Conservation (phyloP, 2,797 vertebrate genomes). For the Jordanella pulchra region DNA sequence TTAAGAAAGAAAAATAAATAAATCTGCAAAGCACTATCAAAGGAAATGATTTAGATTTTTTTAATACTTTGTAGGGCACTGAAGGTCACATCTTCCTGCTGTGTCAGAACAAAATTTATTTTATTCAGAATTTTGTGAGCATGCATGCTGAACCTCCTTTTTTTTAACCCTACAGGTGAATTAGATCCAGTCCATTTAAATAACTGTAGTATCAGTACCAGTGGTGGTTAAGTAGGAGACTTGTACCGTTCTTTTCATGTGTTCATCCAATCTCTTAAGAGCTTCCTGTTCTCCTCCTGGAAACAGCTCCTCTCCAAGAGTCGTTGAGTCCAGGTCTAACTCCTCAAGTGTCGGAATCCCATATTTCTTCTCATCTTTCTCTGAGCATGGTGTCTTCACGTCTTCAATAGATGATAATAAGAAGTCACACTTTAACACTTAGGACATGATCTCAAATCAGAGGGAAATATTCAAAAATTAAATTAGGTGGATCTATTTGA, state of each 20-base stretch:
- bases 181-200: not conserved
- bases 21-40: not conserved
- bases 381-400: constrained; percentile 51
- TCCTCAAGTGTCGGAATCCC: constrained; percentile 70
- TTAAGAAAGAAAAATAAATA: not conserved
- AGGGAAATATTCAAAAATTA: not conserved
- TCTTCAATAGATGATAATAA: constrained; percentile 48
- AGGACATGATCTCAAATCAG: not conserved
- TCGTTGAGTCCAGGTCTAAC: constrained; percentile 57
- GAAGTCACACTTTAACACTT: not conserved
- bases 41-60: not conserved
- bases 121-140: too few relatives aligned
- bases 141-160: not conserved
- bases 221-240: not conserved
- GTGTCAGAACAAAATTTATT: not conserved
- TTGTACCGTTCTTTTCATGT: constrained; percentile 75
- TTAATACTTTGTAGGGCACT: not conserved
- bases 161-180: not conserved
- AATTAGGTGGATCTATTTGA: not conserved
- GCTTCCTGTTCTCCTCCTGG: constrained; percentile 79
- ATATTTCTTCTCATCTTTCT: constrained; percentile 53
- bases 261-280: constrained; percentile 69
- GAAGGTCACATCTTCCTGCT: not conserved
- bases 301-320: constrained; percentile 63
- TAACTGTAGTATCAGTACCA: not conserved